Evolutionary conservation across 2,888 invertebrate species (phyloP), one percentile per base, ranked within the genome.

Genomic region (Nebria salina): DNA sequence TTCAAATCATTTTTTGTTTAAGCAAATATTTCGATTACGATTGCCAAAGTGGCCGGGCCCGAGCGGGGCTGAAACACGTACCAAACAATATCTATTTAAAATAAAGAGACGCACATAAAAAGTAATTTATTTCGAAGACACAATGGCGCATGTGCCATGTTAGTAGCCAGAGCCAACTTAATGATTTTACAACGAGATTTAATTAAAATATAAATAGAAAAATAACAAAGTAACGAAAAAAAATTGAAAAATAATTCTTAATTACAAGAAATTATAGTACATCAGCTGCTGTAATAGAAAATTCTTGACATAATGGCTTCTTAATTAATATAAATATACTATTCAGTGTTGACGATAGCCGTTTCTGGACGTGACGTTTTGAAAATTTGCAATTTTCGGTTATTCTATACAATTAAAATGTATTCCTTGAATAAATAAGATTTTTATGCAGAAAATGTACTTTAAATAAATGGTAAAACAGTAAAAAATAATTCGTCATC

Each of bases 161-260:
- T 54, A 54, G 34, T 34, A 34, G 34, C 72, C 43, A n/a, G 75
- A 25, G 54, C 15, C 41, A 73, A 64, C 15, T 76, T 81, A 81
- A 81, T 81, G 76, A 76, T 76, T 76, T 76, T 81, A 81, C 72
- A 81, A 81, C 76, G 66, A 81, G 81, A 81, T 81, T 81, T 76
- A 81, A 81, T 81, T 81, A 81, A 81, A 81, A 81, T 81, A 81
- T 81, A 81, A 81, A 81, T 81, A 81, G 81, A 81, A 81, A 81
- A 81, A 81, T 81, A 81, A 72, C 72, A 76, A 74, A 80, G 80
- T 13, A 73, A 11, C 26, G 25, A 75, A 64, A 65, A 66, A 76
- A 76, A 76, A 76, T 76, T 72, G 73, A 76, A 81, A 81, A 81
- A 76, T 72, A 76, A 81, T 81, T 81, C 70, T 81, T 81, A 81